Evolutionary conservation across 2,113 vertebrate genomes (phyloP).

Genomic region (Raja brachyura): DNA sequence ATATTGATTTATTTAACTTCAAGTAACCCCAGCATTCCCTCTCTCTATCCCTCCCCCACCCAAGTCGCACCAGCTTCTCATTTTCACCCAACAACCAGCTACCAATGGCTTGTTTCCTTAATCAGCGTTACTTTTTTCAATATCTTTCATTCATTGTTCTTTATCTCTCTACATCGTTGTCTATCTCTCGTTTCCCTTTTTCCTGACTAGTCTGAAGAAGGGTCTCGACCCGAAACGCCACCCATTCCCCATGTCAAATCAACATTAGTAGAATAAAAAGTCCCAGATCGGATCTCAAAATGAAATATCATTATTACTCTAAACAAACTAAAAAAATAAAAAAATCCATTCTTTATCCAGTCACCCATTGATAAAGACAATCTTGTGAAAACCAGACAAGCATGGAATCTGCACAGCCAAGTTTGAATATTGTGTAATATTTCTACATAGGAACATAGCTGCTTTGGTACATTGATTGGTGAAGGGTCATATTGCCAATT

Average conservation of each 20-base stretch:
- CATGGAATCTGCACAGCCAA: background rate
- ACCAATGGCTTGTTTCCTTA: too few species aligned
- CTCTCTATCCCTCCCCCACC: too few species aligned
- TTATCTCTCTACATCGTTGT: too few species aligned
- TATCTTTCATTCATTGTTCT: too few species aligned
- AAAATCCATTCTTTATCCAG: background rate
- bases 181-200: too few species aligned
- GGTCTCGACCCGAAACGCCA: too few species aligned
- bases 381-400: background rate
- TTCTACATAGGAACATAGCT: background rate
- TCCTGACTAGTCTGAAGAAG: too few species aligned
- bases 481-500: background rate
- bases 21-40: too few species aligned
- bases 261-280: background rate
- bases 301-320: background rate
- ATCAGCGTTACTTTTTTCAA: too few species aligned
- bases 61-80: too few species aligned
- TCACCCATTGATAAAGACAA: background rate
- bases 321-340: background rate
- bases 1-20: too few species aligned
- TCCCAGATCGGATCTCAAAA: background rate
- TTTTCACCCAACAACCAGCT: too few species aligned
- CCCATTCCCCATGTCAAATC: background rate
- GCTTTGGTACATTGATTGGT: background rate
- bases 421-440: background rate